Percentiles rank a stretch among this genome's conserved stretches.
phyloP scores from a whole-genome alignment of 53 echinoderm and acorn worm genomes.

The Echinometra lucunter region DNA sequence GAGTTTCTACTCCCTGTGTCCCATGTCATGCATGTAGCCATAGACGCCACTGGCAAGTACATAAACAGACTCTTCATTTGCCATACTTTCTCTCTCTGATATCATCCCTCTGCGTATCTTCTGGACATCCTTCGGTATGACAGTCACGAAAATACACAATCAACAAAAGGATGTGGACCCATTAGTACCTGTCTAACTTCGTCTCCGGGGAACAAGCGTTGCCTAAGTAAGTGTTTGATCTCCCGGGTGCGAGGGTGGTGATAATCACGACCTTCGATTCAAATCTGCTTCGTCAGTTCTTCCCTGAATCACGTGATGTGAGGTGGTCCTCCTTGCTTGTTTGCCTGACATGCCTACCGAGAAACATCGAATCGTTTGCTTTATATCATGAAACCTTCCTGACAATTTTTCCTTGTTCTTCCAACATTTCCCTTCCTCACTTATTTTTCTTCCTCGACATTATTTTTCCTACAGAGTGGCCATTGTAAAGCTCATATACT shows the following conservation, averaged over 20 bases:
- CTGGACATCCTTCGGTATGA: neutral
- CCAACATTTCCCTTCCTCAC: too few relatives aligned
- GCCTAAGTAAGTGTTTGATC: slow-evolving; percentile 35
- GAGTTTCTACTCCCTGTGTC: too few relatives aligned
- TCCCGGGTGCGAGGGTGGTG: slow-evolving; percentile 8
- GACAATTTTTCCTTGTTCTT: neutral
- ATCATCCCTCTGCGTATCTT: neutral
- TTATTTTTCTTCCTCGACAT: too few relatives aligned
- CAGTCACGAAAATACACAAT: slow-evolving; percentile 56
- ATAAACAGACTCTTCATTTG: neutral
- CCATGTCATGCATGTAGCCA: too few relatives aligned
- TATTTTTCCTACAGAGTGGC: too few relatives aligned
- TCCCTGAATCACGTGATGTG: neutral
- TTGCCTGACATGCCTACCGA: neutral
- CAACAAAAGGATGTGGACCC: slow-evolving; percentile 42
- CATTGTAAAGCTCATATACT: too few relatives aligned
- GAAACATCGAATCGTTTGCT: neutral
- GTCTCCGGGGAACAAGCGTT: slow-evolving; percentile 23
- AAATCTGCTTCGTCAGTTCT: neutral
- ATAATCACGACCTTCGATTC: slow-evolving; percentile 34
- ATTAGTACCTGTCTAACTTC: slow-evolving; percentile 47
- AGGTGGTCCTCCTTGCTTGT: slow-evolving; percentile 9
- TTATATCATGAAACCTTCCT: neutral
- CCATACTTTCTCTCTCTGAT: neutral
- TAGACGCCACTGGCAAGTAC: too few relatives aligned